Evolutionary conservation across 2,888 invertebrate species (phyloP), one percentile per base, ranked within the genome.

Genomic region (Meghimatium bilineatum): DNA sequence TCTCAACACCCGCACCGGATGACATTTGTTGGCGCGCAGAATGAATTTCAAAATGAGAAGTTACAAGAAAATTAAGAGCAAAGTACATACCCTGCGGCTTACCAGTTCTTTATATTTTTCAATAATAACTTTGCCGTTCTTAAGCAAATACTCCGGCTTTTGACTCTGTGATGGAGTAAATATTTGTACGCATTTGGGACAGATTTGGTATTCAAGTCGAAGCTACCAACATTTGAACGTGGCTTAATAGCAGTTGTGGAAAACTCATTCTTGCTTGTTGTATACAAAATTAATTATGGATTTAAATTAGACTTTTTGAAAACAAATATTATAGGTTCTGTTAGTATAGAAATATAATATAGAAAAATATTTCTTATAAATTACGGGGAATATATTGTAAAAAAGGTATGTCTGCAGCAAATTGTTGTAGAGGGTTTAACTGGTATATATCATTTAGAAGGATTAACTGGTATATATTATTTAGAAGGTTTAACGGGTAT

Each of bases 101-200:
- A 1, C 20, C 1, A 32, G 32, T 6, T 34, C 20, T 67, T 67
- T 67, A 67, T 20, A 67, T 67, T 67, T 66, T 67, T 32, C 5
- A 67, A 20, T 34, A 67, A 34, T 34, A 67, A 67, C 67, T 67
- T 20, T 34, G 3, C 32, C 67, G 67, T 67, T 67, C 67, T 67
- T 67, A 34, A 67, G 34, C 67, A 67, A 67, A 67, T 67, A 67
- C 10, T 1, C 26, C 3, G 67, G 67, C 67, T 67, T 67, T 67
- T 67, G 67, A 67, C 67, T 67, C 67, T 67, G 29, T 32, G 67
- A 34, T 32, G 67, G 67, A 67, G 17, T 38, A 71, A 71, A 71
- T 71, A 71, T 71, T 36, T 26, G 71, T 36, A 36, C 71, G 26
- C 38, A 38, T 71, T 3, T 8, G 14, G 34, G 67, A 10, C 5